Conservation (phyloP, 2,797 vertebrate genomes). For the Cyclura pinguis region DNA sequence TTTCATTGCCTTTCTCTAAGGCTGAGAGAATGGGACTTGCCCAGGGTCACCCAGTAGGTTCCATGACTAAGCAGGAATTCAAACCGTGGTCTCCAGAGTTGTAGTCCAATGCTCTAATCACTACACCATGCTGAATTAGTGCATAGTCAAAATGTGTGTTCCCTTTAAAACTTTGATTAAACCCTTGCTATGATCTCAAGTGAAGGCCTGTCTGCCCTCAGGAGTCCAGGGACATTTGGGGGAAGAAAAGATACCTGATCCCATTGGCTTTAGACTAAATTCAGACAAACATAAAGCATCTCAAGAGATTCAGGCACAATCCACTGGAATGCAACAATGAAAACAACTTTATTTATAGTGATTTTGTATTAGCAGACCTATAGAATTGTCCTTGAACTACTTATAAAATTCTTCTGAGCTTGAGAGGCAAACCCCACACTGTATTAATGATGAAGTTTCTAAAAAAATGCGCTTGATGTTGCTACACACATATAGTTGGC, state of each 20-base stretch:
- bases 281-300: background rate
- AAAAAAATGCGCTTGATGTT: background rate
- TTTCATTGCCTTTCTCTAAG: no score
- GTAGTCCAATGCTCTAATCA: no score
- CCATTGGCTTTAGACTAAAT: background rate
- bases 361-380: no score
- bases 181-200: background rate
- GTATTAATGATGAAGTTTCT: background rate
- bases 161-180: no score
- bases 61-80: no score
- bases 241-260: no score
- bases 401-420: background rate
- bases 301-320: background rate
- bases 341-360: background rate
- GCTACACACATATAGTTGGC: no score
- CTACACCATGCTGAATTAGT: background rate
- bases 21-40: no score
- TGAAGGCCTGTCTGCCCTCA: background rate
- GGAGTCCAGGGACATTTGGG: no score
- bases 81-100: no score
- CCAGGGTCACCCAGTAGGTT: no score
- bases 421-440: background rate
- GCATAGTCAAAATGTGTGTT: background rate
- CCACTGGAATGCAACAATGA: no score
- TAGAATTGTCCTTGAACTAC: background rate